Conservation (phyloP, 1,140 invertebrate species). For the Lethocerus indicus region DNA sequence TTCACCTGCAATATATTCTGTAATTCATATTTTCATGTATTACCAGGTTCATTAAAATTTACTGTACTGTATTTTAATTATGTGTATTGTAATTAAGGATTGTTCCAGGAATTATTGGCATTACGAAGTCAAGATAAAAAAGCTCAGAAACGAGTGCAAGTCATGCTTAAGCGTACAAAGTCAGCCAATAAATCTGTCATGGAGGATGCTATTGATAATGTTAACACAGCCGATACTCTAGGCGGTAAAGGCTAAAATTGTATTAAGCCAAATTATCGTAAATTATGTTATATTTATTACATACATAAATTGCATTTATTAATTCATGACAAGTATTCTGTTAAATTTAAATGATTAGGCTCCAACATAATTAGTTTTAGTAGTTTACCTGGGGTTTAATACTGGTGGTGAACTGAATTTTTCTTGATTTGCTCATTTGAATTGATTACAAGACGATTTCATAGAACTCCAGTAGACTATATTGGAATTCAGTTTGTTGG, state of each 20-base stretch:
- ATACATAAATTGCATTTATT: too few species aligned
- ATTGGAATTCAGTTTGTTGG: too few species aligned
- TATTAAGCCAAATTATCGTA: too few species aligned
- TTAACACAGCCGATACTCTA: slow-evolving; percentile 55
- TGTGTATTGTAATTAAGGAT: neutral
- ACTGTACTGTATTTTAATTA: neutral
- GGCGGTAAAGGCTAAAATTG: slow-evolving; percentile 26
- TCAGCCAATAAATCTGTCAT: slow-evolving; percentile 73
- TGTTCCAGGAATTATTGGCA: slow-evolving; percentile 40
- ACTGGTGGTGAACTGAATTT: too few species aligned
- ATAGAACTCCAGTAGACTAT: too few species aligned
- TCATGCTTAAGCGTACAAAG: slow-evolving; percentile 62
- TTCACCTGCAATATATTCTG: neutral
- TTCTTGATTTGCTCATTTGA: too few species aligned
- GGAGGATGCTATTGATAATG: slow-evolving; percentile 58
- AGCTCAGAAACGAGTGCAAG: slow-evolving; percentile 34
- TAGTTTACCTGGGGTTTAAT: too few species aligned
- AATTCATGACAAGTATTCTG: too few species aligned
- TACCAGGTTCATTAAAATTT: neutral
- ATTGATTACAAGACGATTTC: too few species aligned
- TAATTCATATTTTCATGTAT: neutral
- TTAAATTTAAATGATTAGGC: too few species aligned
- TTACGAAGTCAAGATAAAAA: slow-evolving; percentile 49
- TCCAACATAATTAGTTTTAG: too few species aligned
- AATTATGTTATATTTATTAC: too few species aligned